Evolutionary conservation across 2,113 vertebrate genomes (phyloP).

Genomic region (Phrynosoma platyrhinos): DNA sequence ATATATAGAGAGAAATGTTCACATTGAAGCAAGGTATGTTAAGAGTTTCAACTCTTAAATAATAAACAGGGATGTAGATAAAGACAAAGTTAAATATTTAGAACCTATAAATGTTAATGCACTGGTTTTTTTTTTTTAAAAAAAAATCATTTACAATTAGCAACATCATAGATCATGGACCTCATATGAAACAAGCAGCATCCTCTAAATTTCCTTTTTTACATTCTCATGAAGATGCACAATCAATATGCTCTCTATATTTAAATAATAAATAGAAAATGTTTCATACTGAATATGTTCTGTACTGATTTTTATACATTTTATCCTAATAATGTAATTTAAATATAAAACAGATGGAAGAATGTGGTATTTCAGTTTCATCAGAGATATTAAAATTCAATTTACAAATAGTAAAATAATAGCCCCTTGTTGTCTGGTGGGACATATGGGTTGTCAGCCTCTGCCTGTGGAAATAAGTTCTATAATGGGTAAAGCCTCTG

Average conservation of each 20-base stretch:
- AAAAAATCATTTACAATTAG: not conserved
- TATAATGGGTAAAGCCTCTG: not conserved
- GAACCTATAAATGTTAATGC: slow-evolving; percentile 8
- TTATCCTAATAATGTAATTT: not conserved
- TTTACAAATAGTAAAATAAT: not conserved
- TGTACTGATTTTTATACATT: not conserved
- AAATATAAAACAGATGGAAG: not conserved
- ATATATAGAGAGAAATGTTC: not conserved
- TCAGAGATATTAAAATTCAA: not conserved
- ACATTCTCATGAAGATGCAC: not conserved
- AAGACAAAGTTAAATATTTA: slow-evolving; percentile 15
- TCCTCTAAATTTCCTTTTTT: not conserved
- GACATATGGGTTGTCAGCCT: not conserved
- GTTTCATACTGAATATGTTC: no score
- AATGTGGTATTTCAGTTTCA: not conserved
- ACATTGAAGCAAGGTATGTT: slow-evolving; percentile 23
- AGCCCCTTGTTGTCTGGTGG: not conserved
- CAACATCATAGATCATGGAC: not conserved
- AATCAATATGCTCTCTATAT: not conserved
- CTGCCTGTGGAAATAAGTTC: not conserved
- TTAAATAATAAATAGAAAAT: not conserved
- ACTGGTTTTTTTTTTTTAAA: not conserved
- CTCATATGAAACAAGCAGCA: not conserved
- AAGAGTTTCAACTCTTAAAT: slow-evolving; percentile 26
- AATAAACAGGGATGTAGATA: not conserved